Percentiles rank a stretch among this genome's conserved stretches.
Conservation (phyloP, 2,888 invertebrate genomes). For the Drosophila kuntzei region DNA sequence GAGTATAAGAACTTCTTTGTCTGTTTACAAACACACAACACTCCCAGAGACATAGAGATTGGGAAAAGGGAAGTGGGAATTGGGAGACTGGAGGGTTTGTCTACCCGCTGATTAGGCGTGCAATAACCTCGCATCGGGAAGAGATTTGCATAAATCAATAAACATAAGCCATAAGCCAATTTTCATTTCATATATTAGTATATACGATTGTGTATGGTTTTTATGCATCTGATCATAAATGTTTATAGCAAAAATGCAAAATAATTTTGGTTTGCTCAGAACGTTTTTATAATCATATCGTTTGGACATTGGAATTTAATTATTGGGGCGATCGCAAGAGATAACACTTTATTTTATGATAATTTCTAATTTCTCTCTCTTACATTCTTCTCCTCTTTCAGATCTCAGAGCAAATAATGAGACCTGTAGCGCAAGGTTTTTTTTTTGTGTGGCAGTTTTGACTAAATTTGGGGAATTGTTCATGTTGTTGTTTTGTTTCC, state of each 20-base stretch:
- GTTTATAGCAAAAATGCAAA: constrained; percentile 37
- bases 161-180: constrained; percentile 63
- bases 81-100: constrained; percentile 21
- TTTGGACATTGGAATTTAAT: constrained; percentile 43
- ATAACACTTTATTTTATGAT: constrained; percentile 58
- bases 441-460: constrained; percentile 19
- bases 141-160: constrained; percentile 77
- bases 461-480: constrained; percentile 51
- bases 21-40: neutral
- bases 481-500: constrained; percentile 36
- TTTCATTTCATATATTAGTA: constrained; percentile 25
- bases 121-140: constrained; percentile 54
- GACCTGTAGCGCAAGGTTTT: constrained; percentile 39
- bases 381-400: neutral
- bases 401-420: constrained; percentile 53
- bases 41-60: neutral
- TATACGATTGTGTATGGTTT: constrained; percentile 10
- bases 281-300: constrained; percentile 25
- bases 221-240: constrained; percentile 30
- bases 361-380: constrained; percentile 44
- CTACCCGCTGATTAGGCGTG: constrained; percentile 56
- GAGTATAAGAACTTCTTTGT: constrained; percentile 34
- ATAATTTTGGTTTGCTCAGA: neutral
- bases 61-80: neutral
- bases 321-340: constrained; percentile 49